Evolutionary conservation across 1,140 invertebrate species (phyloP).

Genomic region (Steinernema khuongi): DNA sequence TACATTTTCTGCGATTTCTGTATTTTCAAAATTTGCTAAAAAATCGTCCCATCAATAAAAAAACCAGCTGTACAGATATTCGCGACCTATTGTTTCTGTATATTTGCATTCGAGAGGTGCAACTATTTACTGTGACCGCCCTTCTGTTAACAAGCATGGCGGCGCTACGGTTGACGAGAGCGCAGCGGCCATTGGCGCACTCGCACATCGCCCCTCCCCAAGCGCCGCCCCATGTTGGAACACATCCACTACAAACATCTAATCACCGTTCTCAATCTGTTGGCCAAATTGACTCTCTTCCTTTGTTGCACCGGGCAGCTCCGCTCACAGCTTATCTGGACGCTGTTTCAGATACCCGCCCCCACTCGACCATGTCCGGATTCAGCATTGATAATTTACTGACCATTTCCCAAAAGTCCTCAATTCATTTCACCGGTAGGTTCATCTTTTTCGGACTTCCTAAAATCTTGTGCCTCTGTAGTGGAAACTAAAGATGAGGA

Average conservation of each 20-base stretch:
- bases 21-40: too few relatives aligned
- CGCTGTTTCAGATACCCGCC: neutral
- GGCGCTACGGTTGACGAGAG: slow-evolving; percentile 1
- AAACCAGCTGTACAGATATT: too few relatives aligned
- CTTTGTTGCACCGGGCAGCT: neutral
- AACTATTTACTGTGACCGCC: neutral
- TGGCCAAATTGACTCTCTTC: slow-evolving; percentile 2
- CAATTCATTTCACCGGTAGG: neutral
- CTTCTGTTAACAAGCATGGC: neutral
- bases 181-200: neutral
- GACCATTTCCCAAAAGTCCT: neutral
- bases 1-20: too few relatives aligned
- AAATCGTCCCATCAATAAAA: neutral
- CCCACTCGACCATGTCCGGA: neutral
- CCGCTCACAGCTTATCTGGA: neutral
- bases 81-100: too few relatives aligned
- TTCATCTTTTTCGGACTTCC: neutral
- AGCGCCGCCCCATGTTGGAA: slow-evolving; percentile 14
- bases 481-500: neutral
- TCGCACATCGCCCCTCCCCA: neutral
- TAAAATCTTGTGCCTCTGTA: neutral
- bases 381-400: neutral
- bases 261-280: slow-evolving; percentile 8
- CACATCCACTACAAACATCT: slow-evolving; percentile 13
- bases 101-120: neutral